These are phyloP conservation scores for Nibea coibor DNA, from an alignment of 2,113 vertebrate species.

Conservation along the genomic window DNA sequence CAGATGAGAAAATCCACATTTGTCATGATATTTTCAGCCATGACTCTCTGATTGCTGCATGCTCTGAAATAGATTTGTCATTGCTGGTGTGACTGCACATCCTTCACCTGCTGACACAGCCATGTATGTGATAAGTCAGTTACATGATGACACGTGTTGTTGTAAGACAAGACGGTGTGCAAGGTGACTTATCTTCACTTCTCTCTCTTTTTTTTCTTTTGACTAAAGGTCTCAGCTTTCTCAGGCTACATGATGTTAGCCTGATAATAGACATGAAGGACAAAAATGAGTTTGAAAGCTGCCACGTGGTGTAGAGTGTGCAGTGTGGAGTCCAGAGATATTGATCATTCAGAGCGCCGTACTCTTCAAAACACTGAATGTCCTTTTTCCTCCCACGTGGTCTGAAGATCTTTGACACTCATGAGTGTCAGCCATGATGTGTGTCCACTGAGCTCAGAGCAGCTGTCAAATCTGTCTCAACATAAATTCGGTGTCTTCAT, in stretches of 20 bases:
- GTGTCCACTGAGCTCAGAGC: not conserved
- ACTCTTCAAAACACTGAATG: not conserved
- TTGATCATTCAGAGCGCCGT: not conserved
- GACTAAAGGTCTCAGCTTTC: not conserved
- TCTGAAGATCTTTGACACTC: not conserved
- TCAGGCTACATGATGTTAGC: not conserved
- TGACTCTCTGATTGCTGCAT: not conserved
- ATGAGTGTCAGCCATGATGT: not conserved
- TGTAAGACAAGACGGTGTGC: not conserved
- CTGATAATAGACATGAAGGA: not conserved
- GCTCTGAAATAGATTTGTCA: constrained; percentile 9
- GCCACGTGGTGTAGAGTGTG: not conserved
- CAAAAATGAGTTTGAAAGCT: not conserved
- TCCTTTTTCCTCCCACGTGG: no score
- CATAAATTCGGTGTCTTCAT: not conserved
- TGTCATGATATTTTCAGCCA: not conserved
- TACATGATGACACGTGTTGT: not conserved
- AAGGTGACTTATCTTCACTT: not conserved
- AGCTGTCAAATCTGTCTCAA: not conserved
- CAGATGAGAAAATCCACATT: constrained; percentile 17
- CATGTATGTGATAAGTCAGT: not conserved
- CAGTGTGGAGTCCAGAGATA: not conserved
- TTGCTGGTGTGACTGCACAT: not conserved
- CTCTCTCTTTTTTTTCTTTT: not conserved
- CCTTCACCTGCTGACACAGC: not conserved